A percentile compares a stretch with the other conserved stretches of the same genome.
Conservation (phyloP, 2,888 invertebrate genomes). For the Diplolepis rosae region DNA sequence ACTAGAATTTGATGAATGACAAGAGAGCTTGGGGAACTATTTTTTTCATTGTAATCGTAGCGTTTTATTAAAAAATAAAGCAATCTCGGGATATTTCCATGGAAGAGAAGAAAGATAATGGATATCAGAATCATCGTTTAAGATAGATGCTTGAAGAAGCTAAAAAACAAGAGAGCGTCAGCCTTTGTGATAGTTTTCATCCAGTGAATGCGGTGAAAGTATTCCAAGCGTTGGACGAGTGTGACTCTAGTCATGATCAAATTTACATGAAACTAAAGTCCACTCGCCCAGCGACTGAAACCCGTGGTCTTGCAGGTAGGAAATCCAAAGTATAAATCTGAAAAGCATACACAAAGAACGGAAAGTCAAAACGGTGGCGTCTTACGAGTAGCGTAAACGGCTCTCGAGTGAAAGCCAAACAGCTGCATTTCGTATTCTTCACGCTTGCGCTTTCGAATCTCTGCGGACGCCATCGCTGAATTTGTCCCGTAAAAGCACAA, state of each 20-base stretch:
- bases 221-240: constrained; percentile 67
- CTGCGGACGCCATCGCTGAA: constrained; percentile 51
- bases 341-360: constrained; percentile 33
- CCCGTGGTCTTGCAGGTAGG: constrained; percentile 10
- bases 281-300: constrained; percentile 65
- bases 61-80: not conserved
- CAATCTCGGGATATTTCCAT: not conserved
- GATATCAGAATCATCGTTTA: not conserved
- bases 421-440: constrained; percentile 70
- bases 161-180: constrained; percentile 21
- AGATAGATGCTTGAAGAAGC: constrained; percentile 1
- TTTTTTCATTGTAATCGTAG: not conserved
- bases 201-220: constrained; percentile 45
- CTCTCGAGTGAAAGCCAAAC: constrained; percentile 64
- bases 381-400: constrained; percentile 63
- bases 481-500: constrained; percentile 8
- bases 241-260: constrained; percentile 70
- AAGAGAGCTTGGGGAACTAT: constrained; percentile 4
- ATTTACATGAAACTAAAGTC: constrained; percentile 68
- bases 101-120: not conserved
- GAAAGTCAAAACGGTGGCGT: constrained; percentile 38
- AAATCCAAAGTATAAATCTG: constrained; percentile 16
- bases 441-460: constrained; percentile 54
- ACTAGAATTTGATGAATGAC: constrained; percentile 7
- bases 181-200: constrained; percentile 20